phyloP scores from a whole-genome alignment of 2,113 vertebrate species.

The Rhinolophus sinicus region DNA sequence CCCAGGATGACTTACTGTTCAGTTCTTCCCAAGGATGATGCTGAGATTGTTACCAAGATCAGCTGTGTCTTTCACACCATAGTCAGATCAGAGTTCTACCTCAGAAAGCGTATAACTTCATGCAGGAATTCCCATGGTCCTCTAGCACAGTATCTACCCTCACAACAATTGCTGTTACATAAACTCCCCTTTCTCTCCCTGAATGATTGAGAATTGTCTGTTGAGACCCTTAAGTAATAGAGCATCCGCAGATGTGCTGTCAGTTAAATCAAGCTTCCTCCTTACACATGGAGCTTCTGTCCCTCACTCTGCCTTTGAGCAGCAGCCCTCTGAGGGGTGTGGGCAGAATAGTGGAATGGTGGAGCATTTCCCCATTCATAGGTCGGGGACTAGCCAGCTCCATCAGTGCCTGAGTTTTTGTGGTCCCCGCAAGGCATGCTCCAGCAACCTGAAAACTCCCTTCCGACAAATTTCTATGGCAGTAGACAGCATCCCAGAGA shows the following conservation, averaged over 20 bases:
- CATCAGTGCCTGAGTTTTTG: neutral
- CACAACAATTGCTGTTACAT: neutral
- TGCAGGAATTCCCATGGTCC: neutral
- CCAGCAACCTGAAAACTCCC: constrained; percentile 10
- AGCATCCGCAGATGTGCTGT: neutral
- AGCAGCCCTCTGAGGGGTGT: neutral
- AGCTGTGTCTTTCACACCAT: fast-evolving
- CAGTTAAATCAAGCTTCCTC: neutral
- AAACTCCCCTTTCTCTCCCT: neutral
- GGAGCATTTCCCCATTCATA: neutral
- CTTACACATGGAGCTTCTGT: neutral
- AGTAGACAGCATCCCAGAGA: constrained; percentile 66
- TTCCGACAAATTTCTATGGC: constrained; percentile 77
- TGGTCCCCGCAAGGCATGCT: neutral
- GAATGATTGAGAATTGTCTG: neutral
- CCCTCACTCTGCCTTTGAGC: neutral
- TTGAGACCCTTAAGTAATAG: neutral
- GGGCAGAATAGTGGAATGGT: fast-evolving
- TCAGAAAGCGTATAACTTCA: neutral
- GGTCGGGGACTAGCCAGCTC: neutral
- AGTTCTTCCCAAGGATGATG: neutral
- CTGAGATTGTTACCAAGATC: neutral
- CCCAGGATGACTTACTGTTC: neutral
- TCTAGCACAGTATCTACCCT: neutral
- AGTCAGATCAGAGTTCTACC: neutral